phyloP scores from a whole-genome alignment of 2,888 invertebrate species.

The Lasioglossum zephyrum region DNA sequence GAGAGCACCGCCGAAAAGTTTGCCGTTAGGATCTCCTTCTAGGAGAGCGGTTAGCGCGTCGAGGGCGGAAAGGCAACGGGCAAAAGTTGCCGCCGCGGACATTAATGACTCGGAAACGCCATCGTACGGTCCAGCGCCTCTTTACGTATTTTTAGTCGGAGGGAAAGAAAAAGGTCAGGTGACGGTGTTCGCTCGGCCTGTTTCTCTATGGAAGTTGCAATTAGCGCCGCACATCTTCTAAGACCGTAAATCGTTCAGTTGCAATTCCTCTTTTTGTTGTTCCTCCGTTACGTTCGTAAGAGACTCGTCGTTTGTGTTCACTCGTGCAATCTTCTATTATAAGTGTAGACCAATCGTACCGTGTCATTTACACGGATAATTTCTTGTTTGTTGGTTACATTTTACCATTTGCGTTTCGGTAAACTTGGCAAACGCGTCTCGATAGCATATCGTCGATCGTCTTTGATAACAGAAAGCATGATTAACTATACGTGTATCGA shows the following conservation, averaged over 20 bases:
- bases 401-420: neutral
- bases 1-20: slow-evolving; percentile 84
- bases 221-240: slow-evolving; percentile 85
- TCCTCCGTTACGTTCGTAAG: neutral
- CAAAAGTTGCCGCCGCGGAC: slow-evolving; percentile 81
- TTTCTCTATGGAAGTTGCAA: slow-evolving; percentile 92
- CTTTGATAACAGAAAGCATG: neutral
- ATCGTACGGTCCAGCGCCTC: slow-evolving; percentile 85
- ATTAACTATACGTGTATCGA: slow-evolving; percentile 17
- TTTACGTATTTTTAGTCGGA: slow-evolving; percentile 90
- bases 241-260: slow-evolving; percentile 30
- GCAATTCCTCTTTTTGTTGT: neutral
- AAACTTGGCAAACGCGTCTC: neutral
- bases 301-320: neutral
- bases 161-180: slow-evolving; percentile 92
- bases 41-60: slow-evolving; percentile 87
- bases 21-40: slow-evolving; percentile 84
- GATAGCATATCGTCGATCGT: slow-evolving; percentile 24
- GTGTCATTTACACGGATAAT: neutral
- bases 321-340: neutral
- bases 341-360: neutral
- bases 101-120: slow-evolving; percentile 75
- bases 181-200: slow-evolving; percentile 90
- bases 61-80: slow-evolving; percentile 85
- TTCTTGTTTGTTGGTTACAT: neutral